These are phyloP conservation scores for Anolis sagrei DNA, from an alignment of 2,113 vertebrate species.

Conservation along the genomic window DNA sequence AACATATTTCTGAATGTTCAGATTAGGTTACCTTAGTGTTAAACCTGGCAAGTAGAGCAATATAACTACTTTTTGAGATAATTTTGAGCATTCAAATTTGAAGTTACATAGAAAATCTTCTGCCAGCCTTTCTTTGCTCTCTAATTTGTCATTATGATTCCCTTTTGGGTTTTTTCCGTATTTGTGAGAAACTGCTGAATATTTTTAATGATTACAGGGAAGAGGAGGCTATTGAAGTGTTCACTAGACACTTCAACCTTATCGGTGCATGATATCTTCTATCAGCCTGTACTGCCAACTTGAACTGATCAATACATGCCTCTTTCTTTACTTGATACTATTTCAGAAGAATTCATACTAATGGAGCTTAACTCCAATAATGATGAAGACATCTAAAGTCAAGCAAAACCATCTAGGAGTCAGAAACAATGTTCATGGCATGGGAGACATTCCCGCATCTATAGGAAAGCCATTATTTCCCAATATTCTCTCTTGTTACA, in stretches of 20 bases:
- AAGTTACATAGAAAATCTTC: not conserved
- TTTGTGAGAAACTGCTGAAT: not conserved
- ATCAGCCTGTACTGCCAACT: not conserved
- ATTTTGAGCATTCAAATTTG: not conserved
- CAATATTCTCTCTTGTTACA: no score
- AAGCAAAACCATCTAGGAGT: no score
- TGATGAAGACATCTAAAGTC: slow-evolving; percentile 14
- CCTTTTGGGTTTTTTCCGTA: not conserved
- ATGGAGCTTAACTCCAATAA: not conserved
- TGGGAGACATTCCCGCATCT: not conserved
- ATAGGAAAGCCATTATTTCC: not conserved
- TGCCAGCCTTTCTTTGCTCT: not conserved
- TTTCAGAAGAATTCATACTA: slow-evolving; percentile 53
- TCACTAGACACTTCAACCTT: slow-evolving; percentile 40
- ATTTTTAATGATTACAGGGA: slow-evolving; percentile 23
- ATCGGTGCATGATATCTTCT: slow-evolving; percentile 50
- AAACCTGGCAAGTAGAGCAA: not conserved
- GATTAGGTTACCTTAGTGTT: no score
- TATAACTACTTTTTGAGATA: not conserved
- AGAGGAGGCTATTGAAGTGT: slow-evolving; percentile 53
- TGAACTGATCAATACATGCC: slow-evolving; percentile 43
- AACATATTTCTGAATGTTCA: no score
- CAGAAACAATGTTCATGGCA: not conserved
- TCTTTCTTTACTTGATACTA: slow-evolving; percentile 44
- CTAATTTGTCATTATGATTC: not conserved